Base-by-base conservation (phyloP, 2,113 vertebrate genomes). In the Protobothrops flavoviridis region DNA sequence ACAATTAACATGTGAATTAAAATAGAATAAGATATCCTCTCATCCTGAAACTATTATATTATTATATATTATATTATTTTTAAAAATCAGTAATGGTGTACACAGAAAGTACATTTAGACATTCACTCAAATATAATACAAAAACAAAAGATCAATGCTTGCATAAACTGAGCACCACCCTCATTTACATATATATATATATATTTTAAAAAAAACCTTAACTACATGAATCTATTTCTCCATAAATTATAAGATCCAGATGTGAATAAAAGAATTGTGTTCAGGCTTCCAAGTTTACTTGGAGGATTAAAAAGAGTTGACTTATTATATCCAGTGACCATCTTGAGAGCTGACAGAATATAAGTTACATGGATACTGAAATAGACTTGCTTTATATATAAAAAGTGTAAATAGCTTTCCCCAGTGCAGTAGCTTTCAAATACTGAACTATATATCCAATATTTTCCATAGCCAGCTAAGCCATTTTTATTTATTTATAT, bases 181-280 rank as follows among this genome's bases (percentile, higher is more conserved):
- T 90, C 7, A 43, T 90, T 90, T 89, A 39, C 43, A 53, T 50
- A 0, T 50, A n/a, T n/a, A n/a, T n/a, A n/a, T n/a, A n/a, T n/a
- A n/a, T n/a, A n/a, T n/a, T n/a, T n/a, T n/a, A 7, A 64, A 95
- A 45, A 45, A 94, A 90, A 5, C 59, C 64, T 93, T 94, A 61
- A 93, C 57, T 81, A 33, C 92, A 95, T 95, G 9, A 93, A 86
- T 95, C 26, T 87, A 91, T 95, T 94, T 92, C 93, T 94, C 95
- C 33, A 94, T 95, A 96, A 96, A 96, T 92, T 56, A 50, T 0
- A 95, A 87, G 10, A 33, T n/a, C n/a, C 48, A 95, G 5, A 52
- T 89, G 94, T 90, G 95, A 93, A 94, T 56, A 23, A 56, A 55
- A 94, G 87, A 20, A 93, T 21, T 56, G n/a, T 55, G 17, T 24